Base-by-base conservation (phyloP, 1,140 invertebrate genomes). In the Zaprionus ornatus region DNA sequence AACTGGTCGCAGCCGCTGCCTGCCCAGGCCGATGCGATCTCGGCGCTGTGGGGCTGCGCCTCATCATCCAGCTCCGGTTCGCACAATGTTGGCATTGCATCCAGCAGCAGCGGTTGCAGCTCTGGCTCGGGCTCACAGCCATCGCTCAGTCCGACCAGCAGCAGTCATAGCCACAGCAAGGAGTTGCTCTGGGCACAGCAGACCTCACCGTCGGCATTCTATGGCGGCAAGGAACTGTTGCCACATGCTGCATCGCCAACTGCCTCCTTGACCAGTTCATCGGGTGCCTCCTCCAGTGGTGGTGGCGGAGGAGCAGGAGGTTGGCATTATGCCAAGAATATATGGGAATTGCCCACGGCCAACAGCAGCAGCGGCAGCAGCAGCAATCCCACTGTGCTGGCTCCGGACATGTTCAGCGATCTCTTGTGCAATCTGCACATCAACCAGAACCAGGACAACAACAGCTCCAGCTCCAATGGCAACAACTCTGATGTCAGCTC, bases 111-210 rank as follows among this genome's bases (percentile, higher is more conserved):
- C 27, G 91, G 91, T 59, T 92, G 91, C 69, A 90, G 88, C 7
- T 87, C 85, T 27, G 91, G 91, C 64, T 90, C 85, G 27, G 85
- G 84, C 17, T 92, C 91, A 15, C 91, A 92, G 65, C 85, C 90
- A 13, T 92, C 91, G 54, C 52, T 92, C 5, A 92, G 92, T 67
- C 92, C 92, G 23, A 92, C 84, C 32, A 91, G 81, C 35, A 84
- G 77, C 67, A 85, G 74, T 55, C 85, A 91, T 68, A 81, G 77
- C 55, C 87, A 91, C 71, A 83, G 92, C 80, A 93, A 93, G 69
- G 92, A 93, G 68, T 76, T 88, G 65, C 74, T 93, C 19, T 91
- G 92, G 82, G 60, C 86, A 4, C 87, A 90, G 72, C 91, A 91
- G 68, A 83, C 79, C 6, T 92, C 91, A 25, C 90, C 91, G 1